Percentiles rank a stretch among this genome's conserved stretches.
Conservation (phyloP, 2,888 invertebrate genomes). For the Trileptium ribeirensis region DNA sequence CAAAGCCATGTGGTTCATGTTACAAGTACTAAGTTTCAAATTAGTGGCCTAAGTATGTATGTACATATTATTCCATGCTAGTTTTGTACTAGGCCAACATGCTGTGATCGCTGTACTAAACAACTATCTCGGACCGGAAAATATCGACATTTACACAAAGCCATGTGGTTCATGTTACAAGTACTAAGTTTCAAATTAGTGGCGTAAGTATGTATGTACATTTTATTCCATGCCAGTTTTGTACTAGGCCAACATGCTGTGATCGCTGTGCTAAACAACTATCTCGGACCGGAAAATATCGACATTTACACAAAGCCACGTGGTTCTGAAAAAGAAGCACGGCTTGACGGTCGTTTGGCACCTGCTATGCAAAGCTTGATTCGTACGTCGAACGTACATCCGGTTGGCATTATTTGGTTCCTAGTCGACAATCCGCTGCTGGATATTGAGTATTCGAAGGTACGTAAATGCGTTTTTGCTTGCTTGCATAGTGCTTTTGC, state of each 20-base stretch:
- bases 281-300: constrained; percentile 72
- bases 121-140: constrained; percentile 76
- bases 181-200: too few species aligned
- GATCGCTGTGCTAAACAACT: constrained; percentile 89
- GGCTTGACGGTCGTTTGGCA: constrained; percentile 65
- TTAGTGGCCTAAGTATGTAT: too few species aligned
- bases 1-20: too few species aligned
- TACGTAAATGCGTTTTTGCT: too few species aligned
- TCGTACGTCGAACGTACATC: constrained; percentile 62
- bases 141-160: constrained; percentile 71
- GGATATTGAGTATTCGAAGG: background rate
- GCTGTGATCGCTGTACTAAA: constrained; percentile 87
- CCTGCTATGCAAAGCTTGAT: constrained; percentile 75
- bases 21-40: too few species aligned
- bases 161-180: too few species aligned
- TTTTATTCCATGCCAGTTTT: too few species aligned
- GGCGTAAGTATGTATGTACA: too few species aligned
- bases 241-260: constrained; percentile 71
- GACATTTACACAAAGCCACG: constrained; percentile 70
- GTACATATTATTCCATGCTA: too few species aligned
- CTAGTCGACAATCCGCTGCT: constrained; percentile 1
- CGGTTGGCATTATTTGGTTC: constrained; percentile 41
- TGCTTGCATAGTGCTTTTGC: too few species aligned
- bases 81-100: constrained; percentile 65
- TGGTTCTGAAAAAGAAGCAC: constrained; percentile 68